Percentiles rank a stretch among this genome's conserved stretches.
Conservation (phyloP, 2,888 invertebrate species). For the Ramazzottius varieornatus region DNA sequence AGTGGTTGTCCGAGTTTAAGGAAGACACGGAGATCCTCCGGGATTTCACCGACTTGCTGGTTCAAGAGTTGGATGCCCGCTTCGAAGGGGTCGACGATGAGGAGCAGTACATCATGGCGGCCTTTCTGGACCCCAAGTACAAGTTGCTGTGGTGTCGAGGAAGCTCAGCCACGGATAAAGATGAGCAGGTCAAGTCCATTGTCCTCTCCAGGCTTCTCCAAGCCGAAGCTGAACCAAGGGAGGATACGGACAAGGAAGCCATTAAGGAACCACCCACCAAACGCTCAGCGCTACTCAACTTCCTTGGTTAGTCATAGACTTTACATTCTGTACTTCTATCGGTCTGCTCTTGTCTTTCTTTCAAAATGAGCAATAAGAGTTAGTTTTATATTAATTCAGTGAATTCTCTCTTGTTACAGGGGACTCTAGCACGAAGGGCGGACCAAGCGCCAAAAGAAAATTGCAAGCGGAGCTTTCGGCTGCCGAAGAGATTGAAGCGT, state of each 20-base stretch:
- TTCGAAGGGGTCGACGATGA: not conserved
- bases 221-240: too few relatives aligned
- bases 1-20: not conserved
- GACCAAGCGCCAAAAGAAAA: too few relatives aligned
- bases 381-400: too few relatives aligned
- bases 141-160: not conserved
- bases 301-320: not conserved
- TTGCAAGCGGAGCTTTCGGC: too few relatives aligned
- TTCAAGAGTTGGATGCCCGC: not conserved
- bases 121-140: not conserved
- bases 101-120: not conserved
- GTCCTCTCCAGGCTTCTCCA: too few relatives aligned
- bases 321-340: too few relatives aligned
- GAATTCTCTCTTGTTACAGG: too few relatives aligned
- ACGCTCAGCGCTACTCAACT: not conserved
- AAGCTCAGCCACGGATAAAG: not conserved
- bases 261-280: not conserved
- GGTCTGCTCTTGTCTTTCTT: too few relatives aligned
- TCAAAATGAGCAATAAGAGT: too few relatives aligned
- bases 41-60: not conserved
- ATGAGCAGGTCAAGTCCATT: not conserved
- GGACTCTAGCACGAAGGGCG: too few relatives aligned
- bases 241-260: not conserved
- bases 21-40: not conserved
- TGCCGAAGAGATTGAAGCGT: not conserved